Evolutionary conservation across 1,140 invertebrate genomes (phyloP), one percentile per base, ranked within the genome.

Genomic region (Pseudoatta argentina): DNA sequence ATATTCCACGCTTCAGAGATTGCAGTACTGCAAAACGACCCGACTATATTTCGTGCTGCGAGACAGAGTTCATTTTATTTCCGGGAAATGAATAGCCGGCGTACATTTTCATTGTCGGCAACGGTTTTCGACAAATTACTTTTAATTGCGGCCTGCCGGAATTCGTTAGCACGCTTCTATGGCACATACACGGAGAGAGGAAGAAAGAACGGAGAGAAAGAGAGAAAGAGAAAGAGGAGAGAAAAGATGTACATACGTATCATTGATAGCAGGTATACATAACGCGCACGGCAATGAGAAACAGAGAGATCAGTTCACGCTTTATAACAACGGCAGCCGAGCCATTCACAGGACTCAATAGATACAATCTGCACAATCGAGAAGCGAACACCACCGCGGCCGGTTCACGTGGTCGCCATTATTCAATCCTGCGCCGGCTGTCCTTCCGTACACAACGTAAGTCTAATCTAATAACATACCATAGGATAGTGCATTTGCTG

Each of bases 331-430:
- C 30, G 48, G 39, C 76, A 88, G 71, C 81, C 82, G 82, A 75
- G 57, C 87, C 86, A 89, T 89, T 89, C 88, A 86, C 88, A 75
- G 69, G 75, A 81, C 87, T 88, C 87, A 63, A 89, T 89, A 89
- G 88, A 89, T 89, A 86, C 75, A 61, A 89, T 89, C 87, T 88
- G 59, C 53, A 86, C 57, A 77, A 63, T 86, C 69, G 88, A 76
- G 55, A 51, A 64, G 75, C 55, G 69, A 82, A 71, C 87, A 53
- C 59, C 73, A 71, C 83, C 27, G 85, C 78, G 53, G 76, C 83
- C 76, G 27, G 75, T 67, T 87, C 77, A 67, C 72, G 51, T 55
- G 64, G 57, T 78, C 78, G 55, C 39, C 51, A 85, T 88, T 87
- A 87, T 81, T 81, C 63, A 71, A 81, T 81, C 39, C 66, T 67